Conservation (phyloP, 2,797 vertebrate species). For the Typhlichthys subterraneus region DNA sequence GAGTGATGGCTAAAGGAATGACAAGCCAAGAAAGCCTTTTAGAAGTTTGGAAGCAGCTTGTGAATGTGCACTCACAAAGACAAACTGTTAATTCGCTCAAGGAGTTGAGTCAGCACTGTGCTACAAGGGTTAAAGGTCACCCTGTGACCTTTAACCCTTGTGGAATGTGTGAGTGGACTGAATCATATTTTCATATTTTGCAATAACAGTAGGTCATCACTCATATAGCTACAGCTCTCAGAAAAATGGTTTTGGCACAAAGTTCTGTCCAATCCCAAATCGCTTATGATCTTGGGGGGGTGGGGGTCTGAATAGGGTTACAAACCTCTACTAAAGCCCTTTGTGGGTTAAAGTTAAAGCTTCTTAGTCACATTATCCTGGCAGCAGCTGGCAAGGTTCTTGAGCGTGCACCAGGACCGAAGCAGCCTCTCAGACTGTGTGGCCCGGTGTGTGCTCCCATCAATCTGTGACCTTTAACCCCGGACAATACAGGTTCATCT, state of each 20-base stretch:
- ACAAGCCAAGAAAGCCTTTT: background rate
- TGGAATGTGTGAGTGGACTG: no score
- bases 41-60: no score
- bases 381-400: conserved; percentile 68
- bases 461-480: conserved; percentile 71
- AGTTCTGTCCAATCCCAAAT: conserved; percentile 16
- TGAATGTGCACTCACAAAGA: conserved; percentile 9
- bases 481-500: conserved; percentile 45
- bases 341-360: conserved; percentile 78
- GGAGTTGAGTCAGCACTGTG: no score
- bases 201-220: no score
- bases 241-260: no score
- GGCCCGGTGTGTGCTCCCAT: conserved; percentile 57
- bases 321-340: conserved; percentile 73
- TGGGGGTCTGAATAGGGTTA: conserved; percentile 66
- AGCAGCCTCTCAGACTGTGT: conserved; percentile 43
- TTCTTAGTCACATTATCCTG: conserved; percentile 80
- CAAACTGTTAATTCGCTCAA: no score
- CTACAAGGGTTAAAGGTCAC: no score
- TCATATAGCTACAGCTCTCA: no score
- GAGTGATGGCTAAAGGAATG: conserved; percentile 30
- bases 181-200: no score
- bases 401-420: conserved; percentile 74
- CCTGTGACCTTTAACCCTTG: no score
- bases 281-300: conserved; percentile 49